phyloP scores from a whole-genome alignment of 2,797 vertebrate genomes.

The Rachycentron canadum region DNA sequence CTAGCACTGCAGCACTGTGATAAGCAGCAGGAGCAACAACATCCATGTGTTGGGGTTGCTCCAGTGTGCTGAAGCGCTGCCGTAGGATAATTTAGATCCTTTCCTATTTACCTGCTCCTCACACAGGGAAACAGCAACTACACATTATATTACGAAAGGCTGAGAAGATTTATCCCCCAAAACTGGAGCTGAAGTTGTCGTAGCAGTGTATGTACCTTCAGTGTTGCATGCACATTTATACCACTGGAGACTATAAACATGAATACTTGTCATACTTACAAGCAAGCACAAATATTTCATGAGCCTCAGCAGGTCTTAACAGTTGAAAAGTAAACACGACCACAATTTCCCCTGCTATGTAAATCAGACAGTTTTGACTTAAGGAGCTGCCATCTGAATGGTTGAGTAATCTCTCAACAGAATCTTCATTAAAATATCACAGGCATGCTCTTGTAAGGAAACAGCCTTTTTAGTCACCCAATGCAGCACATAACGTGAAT shows the following conservation, averaged over 20 bases:
- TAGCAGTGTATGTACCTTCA: background rate
- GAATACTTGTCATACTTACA: constrained; percentile 18
- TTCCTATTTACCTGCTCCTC: constrained; percentile 69
- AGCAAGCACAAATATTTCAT: constrained; percentile 29
- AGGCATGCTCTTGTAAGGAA: constrained; percentile 19
- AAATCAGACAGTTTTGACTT: constrained; percentile 37
- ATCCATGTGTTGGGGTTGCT: constrained; percentile 60
- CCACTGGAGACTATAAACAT: background rate
- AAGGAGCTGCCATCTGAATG: constrained; percentile 30
- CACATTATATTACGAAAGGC: constrained; percentile 24
- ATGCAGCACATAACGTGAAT: constrained; percentile 26
- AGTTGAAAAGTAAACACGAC: constrained; percentile 13
- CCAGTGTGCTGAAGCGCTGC: constrained; percentile 56
- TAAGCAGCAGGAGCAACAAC: constrained; percentile 70
- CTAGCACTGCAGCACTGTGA: constrained; percentile 77
- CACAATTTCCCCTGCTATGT: background rate
- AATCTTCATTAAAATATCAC: constrained; percentile 39
- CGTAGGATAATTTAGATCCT: constrained; percentile 73
- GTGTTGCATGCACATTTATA: background rate
- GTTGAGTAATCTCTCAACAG: constrained; percentile 31
- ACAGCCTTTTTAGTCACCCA: constrained; percentile 41
- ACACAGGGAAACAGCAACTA: constrained; percentile 33
- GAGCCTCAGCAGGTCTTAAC: background rate
- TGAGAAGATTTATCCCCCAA: constrained; percentile 14
- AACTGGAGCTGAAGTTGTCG: constrained; percentile 34